These are phyloP conservation scores for Scomber colias DNA, from an alignment of 2,113 vertebrate species.

Conservation along the genomic window DNA sequence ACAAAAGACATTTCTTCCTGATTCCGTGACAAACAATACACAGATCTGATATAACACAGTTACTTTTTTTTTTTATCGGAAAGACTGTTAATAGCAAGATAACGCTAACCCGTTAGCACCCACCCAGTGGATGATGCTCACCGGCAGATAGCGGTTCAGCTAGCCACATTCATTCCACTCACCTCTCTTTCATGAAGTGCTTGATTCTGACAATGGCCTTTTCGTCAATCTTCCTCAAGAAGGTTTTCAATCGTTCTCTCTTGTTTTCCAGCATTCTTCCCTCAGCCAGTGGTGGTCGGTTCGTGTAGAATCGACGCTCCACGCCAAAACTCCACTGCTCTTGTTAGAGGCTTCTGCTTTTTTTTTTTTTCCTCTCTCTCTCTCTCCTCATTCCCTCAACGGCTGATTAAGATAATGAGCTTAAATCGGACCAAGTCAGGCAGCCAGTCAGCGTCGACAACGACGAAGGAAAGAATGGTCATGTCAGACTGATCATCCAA, in stretches of 20 bases:
- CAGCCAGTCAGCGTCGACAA: constrained; percentile 73
- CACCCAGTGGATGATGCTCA: constrained; percentile 42
- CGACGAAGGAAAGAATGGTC: constrained; percentile 61
- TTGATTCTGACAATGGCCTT: constrained; percentile 86
- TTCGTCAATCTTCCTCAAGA: constrained; percentile 86
- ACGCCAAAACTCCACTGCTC: constrained; percentile 62
- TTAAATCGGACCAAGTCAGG: constrained; percentile 83
- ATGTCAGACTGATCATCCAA: constrained; percentile 79
- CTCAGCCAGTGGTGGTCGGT: constrained; percentile 67
- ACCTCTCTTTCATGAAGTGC: constrained; percentile 88
- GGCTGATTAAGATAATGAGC: constrained; percentile 82
- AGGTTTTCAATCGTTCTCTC: constrained; percentile 85
- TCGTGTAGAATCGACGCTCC: constrained; percentile 65
- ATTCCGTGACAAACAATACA: accelerated
- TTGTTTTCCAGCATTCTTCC: constrained; percentile 88
- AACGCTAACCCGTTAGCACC: constrained; percentile 36
- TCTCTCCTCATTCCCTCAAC: constrained; percentile 57
- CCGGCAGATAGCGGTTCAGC: constrained; percentile 66
- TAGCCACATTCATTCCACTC: constrained; percentile 48
- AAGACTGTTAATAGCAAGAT: neutral
- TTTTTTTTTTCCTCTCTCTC: neutral
- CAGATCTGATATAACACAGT: neutral
- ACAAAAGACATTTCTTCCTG: neutral
- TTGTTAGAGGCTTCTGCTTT: constrained; percentile 51
- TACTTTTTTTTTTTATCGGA: neutral